Conservation (phyloP, 2,888 invertebrate species). For the Antheraea yamamai region DNA sequence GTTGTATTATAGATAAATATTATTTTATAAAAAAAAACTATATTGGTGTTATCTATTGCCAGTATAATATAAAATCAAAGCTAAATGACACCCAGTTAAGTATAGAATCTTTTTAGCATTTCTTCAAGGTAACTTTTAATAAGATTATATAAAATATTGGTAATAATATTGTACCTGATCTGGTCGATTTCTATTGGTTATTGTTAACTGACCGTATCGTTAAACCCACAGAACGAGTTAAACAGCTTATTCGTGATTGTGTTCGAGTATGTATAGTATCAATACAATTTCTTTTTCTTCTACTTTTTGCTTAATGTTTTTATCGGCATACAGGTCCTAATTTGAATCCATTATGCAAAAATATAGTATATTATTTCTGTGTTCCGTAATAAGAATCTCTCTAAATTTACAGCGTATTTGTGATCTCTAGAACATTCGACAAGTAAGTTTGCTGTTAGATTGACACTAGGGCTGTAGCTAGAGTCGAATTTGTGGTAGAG, state of each 20-base stretch:
- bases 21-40: not conserved
- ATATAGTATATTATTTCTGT: too few species aligned
- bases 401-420: too few species aligned
- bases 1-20: not conserved
- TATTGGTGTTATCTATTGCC: not conserved
- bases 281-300: too few species aligned
- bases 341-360: too few species aligned
- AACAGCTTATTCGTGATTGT: not conserved
- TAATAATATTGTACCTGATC: not conserved
- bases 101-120: not conserved
- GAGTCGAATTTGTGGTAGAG: too few species aligned
- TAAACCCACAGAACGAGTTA: not conserved
- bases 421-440: too few species aligned
- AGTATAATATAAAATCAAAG: not conserved
- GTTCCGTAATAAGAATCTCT: too few species aligned
- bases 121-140: not conserved
- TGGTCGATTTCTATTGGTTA: not conserved
- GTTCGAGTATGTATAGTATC: too few species aligned
- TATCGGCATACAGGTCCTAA: too few species aligned
- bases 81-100: not conserved
- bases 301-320: too few species aligned
- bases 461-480: too few species aligned
- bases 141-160: not conserved
- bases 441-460: too few species aligned
- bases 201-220: slow-evolving; percentile 6